Conservation (phyloP, 2,888 invertebrate genomes). For the Dastarcus helophoroides region DNA sequence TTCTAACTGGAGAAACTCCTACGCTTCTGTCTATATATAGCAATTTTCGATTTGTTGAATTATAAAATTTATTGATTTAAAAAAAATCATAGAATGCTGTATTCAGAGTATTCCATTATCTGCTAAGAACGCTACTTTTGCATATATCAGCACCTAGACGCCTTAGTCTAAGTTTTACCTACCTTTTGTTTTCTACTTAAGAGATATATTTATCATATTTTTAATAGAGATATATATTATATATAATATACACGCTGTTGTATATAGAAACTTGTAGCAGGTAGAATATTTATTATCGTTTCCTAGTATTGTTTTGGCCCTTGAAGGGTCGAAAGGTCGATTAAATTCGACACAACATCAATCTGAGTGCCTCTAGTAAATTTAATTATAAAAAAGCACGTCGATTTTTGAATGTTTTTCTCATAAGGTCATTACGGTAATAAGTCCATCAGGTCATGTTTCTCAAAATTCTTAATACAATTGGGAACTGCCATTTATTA, state of each 20-base stretch:
- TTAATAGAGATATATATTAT: constrained; percentile 41
- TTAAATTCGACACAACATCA: constrained; percentile 36
- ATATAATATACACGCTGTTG: constrained; percentile 33
- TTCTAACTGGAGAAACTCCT: too few relatives aligned
- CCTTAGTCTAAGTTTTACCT: constrained; percentile 47
- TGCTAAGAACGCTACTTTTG: constrained; percentile 8
- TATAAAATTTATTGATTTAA: too few relatives aligned
- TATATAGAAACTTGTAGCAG: constrained; percentile 29
- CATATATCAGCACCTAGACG: constrained; percentile 33
- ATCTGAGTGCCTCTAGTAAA: constrained; percentile 53
- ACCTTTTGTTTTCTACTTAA: constrained; percentile 51
- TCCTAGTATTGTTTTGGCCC: constrained; percentile 14
- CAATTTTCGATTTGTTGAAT: too few relatives aligned
- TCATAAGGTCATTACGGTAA: too few relatives aligned
- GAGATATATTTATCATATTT: constrained; percentile 50
- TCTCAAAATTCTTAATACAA: too few relatives aligned
- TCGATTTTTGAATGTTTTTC: constrained; percentile 4
- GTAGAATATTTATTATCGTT: constrained; percentile 24
- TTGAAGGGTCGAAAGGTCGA: constrained; percentile 5
- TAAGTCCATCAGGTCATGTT: too few relatives aligned
- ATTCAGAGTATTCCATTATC: too few relatives aligned
- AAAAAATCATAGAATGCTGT: too few relatives aligned
- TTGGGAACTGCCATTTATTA: too few relatives aligned
- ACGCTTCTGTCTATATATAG: too few relatives aligned
- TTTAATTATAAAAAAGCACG: constrained; percentile 27